phyloP scores from a whole-genome alignment of 53 echinoderm and acorn worm genomes.

The Hippasteria phrygiana region DNA sequence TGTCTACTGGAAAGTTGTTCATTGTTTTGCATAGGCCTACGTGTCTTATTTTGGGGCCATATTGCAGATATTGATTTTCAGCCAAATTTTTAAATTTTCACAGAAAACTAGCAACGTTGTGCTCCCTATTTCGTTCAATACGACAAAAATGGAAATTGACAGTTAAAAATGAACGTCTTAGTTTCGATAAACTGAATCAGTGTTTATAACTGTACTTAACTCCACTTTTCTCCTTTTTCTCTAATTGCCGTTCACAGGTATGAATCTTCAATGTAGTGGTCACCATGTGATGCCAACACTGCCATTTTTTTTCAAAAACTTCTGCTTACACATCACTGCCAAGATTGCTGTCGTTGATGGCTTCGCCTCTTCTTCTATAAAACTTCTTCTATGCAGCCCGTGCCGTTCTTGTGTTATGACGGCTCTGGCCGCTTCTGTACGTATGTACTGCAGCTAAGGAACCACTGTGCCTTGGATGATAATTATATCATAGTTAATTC shows the following conservation, averaged over 20 bases:
- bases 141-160: too few species aligned
- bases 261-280: slow-evolving; percentile 46
- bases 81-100: too few species aligned
- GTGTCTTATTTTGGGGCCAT: too few species aligned
- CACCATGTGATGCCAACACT: slow-evolving; percentile 52
- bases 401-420: slow-evolving; percentile 28
- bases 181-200: too few species aligned
- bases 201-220: not conserved
- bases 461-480: slow-evolving; percentile 75
- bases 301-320: slow-evolving; percentile 46
- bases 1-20: too few species aligned
- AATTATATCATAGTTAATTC: slow-evolving; percentile 60
- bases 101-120: too few species aligned
- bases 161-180: not conserved
- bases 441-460: slow-evolving; percentile 59
- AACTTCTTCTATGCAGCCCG: slow-evolving; percentile 53
- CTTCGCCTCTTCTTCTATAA: slow-evolving; percentile 33
- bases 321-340: slow-evolving; percentile 64
- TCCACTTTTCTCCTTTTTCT: not conserved
- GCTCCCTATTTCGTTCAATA: too few species aligned
- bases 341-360: slow-evolving; percentile 55
- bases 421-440: slow-evolving; percentile 50
- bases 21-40: too few species aligned
- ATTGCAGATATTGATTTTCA: too few species aligned
- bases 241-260: slow-evolving; percentile 25